Percentiles rank a stretch among this genome's conserved stretches.
Evolutionary conservation across 2,797 vertebrate species (phyloP).

Genomic region (Phrynocephalus forsythii): DNA sequence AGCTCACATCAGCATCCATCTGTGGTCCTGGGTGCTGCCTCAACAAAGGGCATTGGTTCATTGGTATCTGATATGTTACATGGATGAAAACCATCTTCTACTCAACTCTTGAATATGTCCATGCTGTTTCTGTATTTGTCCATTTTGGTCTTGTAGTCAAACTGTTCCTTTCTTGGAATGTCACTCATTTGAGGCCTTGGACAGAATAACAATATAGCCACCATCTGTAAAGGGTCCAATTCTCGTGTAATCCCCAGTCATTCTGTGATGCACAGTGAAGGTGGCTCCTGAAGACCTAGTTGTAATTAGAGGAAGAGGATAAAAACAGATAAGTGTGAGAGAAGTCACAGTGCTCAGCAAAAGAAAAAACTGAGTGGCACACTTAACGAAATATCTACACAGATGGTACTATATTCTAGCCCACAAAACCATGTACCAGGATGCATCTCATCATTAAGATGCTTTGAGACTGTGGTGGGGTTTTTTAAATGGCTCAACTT

Average conservation of each 20-base stretch:
- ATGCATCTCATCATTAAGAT: not conserved
- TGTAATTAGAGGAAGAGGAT: not conserved
- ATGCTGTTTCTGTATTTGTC: no score
- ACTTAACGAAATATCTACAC: not conserved
- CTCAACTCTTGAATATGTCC: no score
- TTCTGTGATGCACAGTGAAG: no score
- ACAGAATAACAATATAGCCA: not conserved
- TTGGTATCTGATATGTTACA: not conserved
- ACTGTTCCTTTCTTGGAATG: not conserved
- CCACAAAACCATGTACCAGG: not conserved
- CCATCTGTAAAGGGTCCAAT: no score
- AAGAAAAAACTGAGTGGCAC: not conserved
- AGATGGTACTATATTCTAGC: not conserved
- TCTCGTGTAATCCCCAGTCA: not conserved
- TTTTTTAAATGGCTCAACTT: not conserved
- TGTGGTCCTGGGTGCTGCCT: not conserved
- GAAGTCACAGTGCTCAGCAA: not conserved
- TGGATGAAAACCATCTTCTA: not conserved
- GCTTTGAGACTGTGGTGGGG: not conserved
- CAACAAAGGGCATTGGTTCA: not conserved
- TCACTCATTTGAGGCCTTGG: not conserved
- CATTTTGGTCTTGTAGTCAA: not conserved
- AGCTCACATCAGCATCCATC: no score
- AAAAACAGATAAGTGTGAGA: not conserved
- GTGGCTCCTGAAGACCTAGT: not conserved